Evolutionary conservation across 2,888 invertebrate species (phyloP).

Genomic region (Brachyptera putata): DNA sequence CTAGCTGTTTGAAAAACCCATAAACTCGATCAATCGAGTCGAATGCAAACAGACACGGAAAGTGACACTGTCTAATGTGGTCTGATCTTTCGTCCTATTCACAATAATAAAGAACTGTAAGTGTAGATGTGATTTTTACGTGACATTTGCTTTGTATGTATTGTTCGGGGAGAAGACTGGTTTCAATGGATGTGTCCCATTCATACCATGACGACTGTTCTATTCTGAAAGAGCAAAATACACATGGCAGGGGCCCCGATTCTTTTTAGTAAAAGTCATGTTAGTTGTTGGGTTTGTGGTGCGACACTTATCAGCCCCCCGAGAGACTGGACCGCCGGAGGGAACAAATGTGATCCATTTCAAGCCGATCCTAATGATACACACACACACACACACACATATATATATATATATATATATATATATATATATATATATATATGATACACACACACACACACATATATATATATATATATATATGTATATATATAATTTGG

Average conservation of each 20-base stretch:
- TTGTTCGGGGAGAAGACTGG: background rate
- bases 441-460: too few relatives aligned
- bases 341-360: constrained; percentile 14
- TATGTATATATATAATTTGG: too few relatives aligned
- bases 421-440: too few relatives aligned
- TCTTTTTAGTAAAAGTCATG: constrained; percentile 17
- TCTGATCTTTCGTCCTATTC: constrained; percentile 4
- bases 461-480: too few relatives aligned
- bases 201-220: constrained; percentile 28
- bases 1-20: constrained; percentile 5
- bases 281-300: constrained; percentile 15
- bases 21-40: constrained; percentile 24
- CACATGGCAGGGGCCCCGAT: constrained; percentile 13
- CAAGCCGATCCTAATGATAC: too few relatives aligned
- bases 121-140: constrained; percentile 14
- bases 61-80: constrained; percentile 22
- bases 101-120: constrained; percentile 3
- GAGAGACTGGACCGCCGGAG: background rate
- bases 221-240: constrained; percentile 19
- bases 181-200: constrained; percentile 24
- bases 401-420: too few relatives aligned
- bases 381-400: too few relatives aligned
- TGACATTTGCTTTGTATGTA: constrained; percentile 4
- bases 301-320: constrained; percentile 16
- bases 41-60: constrained; percentile 28